Percentiles rank a stretch among this genome's conserved stretches.
These are phyloP conservation scores for Oxygymnocypris stewartii DNA, from an alignment of 2,113 vertebrate species.

Conservation along the genomic window DNA sequence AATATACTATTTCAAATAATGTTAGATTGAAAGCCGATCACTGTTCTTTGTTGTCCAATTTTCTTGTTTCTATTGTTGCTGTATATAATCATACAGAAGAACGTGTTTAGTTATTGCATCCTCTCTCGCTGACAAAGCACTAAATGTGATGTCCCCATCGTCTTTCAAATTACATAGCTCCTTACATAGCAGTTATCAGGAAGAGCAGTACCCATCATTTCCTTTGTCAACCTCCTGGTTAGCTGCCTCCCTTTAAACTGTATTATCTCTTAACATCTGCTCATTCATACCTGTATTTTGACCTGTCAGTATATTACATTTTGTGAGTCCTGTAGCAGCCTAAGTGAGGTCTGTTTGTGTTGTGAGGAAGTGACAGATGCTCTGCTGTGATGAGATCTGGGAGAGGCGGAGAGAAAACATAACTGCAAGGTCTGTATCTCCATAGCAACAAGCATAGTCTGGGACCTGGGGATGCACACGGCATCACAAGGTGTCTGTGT, in stretches of 20 bases:
- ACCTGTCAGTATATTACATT: constrained; percentile 6
- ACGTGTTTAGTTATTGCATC: not conserved
- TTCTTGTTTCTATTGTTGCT: not conserved
- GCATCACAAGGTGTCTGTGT: constrained; percentile 31
- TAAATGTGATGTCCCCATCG: not conserved
- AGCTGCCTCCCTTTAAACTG: not conserved
- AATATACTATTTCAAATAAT: not conserved
- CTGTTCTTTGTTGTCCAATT: not conserved
- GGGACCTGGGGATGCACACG: constrained; percentile 37
- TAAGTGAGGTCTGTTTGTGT: constrained; percentile 29
- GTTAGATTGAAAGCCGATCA: not conserved
- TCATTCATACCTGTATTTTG: not conserved
- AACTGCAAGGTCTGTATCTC: constrained; percentile 59
- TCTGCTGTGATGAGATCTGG: constrained; percentile 32
- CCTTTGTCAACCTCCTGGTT: not conserved
- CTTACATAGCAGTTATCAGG: constrained; percentile 10
- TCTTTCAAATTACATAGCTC: not conserved
- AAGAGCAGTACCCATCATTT: not conserved
- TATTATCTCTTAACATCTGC: constrained; percentile 1
- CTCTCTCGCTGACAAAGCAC: not conserved
- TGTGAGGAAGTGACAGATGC: constrained; percentile 29
- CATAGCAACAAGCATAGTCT: constrained; percentile 56
- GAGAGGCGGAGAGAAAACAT: constrained; percentile 17
- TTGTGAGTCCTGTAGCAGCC: not conserved
- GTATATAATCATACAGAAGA: not conserved